Conservation (phyloP, 2,113 vertebrate genomes). For the Pungitius pungitius region DNA sequence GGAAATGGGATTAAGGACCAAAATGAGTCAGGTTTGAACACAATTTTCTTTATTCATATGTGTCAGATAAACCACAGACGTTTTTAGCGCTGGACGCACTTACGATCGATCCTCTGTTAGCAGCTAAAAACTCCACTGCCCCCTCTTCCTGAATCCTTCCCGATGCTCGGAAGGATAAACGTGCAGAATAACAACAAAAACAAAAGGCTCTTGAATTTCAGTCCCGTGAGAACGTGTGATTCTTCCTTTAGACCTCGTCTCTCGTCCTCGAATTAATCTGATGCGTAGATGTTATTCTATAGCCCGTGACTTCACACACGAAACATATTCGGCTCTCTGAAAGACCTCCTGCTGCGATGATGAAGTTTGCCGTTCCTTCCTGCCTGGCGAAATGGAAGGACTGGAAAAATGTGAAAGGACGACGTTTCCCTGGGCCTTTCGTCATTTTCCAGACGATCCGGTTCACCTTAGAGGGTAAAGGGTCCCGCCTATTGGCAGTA, state of each 20-base stretch:
- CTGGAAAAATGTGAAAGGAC: neutral
- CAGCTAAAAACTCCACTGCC: neutral
- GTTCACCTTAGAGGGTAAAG: conserved; percentile 46
- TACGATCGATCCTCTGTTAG: neutral
- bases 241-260: neutral
- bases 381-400: neutral
- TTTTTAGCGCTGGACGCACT: neutral
- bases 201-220: conserved; percentile 39
- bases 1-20: neutral
- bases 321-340: neutral
- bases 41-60: neutral
- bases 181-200: conserved; percentile 19
- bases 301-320: neutral
- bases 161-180: conserved; percentile 27
- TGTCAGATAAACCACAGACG: neutral
- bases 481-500: conserved; percentile 59
- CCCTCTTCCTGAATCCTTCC: conserved; percentile 63
- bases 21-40: neutral
- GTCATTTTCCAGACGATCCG: conserved; percentile 1
- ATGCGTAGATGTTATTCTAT: neutral
- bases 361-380: neutral
- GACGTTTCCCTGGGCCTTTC: neutral
- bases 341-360: neutral
- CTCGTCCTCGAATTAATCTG: neutral
- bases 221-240: conserved; percentile 29